Conservation (phyloP, 2,797 vertebrate species). For the Ciconia nigra region DNA sequence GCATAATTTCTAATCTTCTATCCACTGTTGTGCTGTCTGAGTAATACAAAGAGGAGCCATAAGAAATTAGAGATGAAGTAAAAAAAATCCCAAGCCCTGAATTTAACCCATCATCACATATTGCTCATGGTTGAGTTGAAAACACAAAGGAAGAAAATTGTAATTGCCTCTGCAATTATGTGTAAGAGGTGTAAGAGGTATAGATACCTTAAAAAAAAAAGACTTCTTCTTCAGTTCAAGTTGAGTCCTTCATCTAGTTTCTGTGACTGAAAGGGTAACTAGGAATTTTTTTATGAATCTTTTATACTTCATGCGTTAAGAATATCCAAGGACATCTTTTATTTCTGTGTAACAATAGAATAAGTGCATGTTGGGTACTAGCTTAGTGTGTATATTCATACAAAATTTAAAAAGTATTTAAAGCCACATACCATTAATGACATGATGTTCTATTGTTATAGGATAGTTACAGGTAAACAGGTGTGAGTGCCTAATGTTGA, state of each 20-base stretch:
- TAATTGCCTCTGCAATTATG: neutral
- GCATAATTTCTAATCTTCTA: neutral
- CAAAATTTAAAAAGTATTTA: neutral
- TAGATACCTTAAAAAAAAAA: neutral
- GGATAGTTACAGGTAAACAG: neutral
- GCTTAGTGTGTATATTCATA: neutral
- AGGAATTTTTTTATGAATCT: neutral
- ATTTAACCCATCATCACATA: neutral
- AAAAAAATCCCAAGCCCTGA: neutral
- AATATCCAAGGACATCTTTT: slow-evolving; percentile 24
- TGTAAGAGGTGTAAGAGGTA: neutral
- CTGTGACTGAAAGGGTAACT: neutral
- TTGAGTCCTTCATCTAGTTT: neutral
- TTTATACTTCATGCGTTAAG: neutral
- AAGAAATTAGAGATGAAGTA: neutral
- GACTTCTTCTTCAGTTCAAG: neutral
- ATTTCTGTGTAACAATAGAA: slow-evolving; percentile 2
- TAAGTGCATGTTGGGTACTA: neutral
- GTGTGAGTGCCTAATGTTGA: neutral
- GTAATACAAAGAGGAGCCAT: neutral
- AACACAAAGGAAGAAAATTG: neutral
- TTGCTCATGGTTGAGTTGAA: neutral
- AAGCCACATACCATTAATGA: neutral
- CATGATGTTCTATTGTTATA: neutral
- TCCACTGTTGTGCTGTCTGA: neutral